Evolutionary conservation across 2,113 vertebrate species (phyloP).

Genomic region (Muntiacus reevesi): DNA sequence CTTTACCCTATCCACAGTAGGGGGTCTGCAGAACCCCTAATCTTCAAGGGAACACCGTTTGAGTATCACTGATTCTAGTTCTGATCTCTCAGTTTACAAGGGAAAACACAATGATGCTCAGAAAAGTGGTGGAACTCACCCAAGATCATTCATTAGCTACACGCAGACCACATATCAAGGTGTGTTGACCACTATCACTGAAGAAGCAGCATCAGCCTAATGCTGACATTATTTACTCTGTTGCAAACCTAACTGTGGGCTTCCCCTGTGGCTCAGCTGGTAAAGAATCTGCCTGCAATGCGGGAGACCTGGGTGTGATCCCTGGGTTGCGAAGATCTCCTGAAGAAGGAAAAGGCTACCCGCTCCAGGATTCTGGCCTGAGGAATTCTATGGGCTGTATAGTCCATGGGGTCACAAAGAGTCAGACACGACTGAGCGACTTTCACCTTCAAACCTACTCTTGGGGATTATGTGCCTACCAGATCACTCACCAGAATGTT

Average conservation of each 20-base stretch:
- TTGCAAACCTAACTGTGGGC: background rate
- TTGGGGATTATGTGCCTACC: background rate
- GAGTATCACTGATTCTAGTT: background rate
- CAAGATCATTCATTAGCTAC: background rate
- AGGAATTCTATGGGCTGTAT: background rate
- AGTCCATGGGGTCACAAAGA: background rate
- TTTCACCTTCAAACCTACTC: background rate
- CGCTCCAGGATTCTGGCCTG: background rate
- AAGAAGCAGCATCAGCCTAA: background rate
- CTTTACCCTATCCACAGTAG: background rate
- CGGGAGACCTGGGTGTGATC: background rate
- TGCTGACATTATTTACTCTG: background rate
- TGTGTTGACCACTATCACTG: background rate
- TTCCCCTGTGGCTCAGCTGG: background rate
- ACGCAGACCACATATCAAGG: background rate
- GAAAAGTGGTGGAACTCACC: background rate
- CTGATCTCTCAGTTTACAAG: background rate
- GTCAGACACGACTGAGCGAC: background rate
- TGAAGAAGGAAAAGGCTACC: background rate
- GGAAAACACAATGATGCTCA: background rate
- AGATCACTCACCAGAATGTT: background rate
- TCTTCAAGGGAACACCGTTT: background rate
- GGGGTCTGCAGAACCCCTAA: accelerated
- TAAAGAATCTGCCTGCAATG: background rate
- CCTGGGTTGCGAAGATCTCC: background rate